Evolutionary conservation across 2,888 invertebrate genomes (phyloP), one percentile per base, ranked within the genome.

Genomic region (Chorisops tibialis): DNA sequence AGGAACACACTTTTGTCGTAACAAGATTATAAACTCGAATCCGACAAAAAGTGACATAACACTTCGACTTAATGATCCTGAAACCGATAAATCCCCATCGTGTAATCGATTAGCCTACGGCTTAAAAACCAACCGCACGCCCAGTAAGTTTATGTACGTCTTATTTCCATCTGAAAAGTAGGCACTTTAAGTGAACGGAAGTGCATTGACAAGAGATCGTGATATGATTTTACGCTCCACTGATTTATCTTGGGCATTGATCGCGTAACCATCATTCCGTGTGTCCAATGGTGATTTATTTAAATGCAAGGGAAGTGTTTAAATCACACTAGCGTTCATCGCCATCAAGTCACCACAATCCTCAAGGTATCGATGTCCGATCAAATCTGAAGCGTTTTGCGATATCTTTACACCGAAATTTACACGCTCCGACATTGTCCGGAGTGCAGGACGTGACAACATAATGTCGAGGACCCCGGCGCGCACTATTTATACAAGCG

Each of bases 281-380:
- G 47, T 24, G 11, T n/a, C 6, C 35, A 37, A 45, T 56, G 60
- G 63, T 63, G 54, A 63, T 63, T 63, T 63, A 63, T 63, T 63
- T 63, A 63, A 63, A 63, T 61, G 54, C 43, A 56, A 54, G 61
- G 63, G 63, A 63, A 63, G 63, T 63, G 63, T 45, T 63, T 63
- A 63, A 63, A 63, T 63, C 63, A 63, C 60, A 45, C 51, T 56
- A 38, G 21, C 43, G 49, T 49, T 22, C 54, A 41, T 41, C 54
- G 14, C 39, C 54, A 41, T 39, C 41, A 54, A 41, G 39, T 41
- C 39, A 54, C 39, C 41, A 14, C 52, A 22, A 39, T 14, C 37
- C 16, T 11, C 24, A 39, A 22, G 51, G 38, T 6, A n/a, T 41
- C 11, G 39, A 22, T 24, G 22, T 11, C 4, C 18, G 56, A 45